Evolutionary conservation across 2,113 vertebrate species (phyloP).

Genomic region (Pelodiscus sinensis): DNA sequence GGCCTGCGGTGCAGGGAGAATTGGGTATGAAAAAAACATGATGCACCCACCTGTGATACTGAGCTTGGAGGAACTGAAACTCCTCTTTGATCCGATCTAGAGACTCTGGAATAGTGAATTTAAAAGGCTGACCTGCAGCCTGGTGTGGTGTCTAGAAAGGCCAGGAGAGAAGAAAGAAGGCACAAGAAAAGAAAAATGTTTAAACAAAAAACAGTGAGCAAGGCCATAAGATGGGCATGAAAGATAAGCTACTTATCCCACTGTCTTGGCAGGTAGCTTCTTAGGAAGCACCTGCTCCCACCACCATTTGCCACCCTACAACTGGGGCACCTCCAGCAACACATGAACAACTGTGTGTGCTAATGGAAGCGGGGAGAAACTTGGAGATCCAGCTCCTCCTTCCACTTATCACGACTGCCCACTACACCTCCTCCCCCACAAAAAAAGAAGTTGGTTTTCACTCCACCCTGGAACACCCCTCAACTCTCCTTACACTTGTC

Average conservation of each 20-base stretch:
- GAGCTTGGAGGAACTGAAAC: conserved; percentile 95
- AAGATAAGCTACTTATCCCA: not conserved
- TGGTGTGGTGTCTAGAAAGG: conserved; percentile 88
- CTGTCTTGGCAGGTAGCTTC: not conserved
- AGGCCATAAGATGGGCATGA: not conserved
- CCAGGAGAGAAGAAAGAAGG: not conserved
- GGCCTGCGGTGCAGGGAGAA: not conserved
- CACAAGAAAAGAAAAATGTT: not conserved
- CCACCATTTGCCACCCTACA: not conserved
- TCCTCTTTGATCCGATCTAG: conserved; percentile 96
- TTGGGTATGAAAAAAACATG: not conserved
- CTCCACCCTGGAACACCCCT: not conserved
- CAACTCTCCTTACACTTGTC: not conserved
- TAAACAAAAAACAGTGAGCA: not conserved
- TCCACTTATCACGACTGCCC: not conserved
- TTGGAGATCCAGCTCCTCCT: not conserved
- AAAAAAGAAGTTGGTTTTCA: not conserved
- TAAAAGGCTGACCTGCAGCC: conserved; percentile 93
- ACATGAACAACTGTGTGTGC: not conserved
- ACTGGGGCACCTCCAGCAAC: not conserved
- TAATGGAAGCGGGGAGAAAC: not conserved
- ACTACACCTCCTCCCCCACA: not conserved
- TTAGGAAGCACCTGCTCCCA: not conserved
- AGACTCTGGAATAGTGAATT: conserved; percentile 94
- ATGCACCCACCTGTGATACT: conserved; percentile 92